These are phyloP conservation scores for Agelastica alni DNA, from an alignment of 2,888 invertebrate genomes.

Conservation along the genomic window DNA sequence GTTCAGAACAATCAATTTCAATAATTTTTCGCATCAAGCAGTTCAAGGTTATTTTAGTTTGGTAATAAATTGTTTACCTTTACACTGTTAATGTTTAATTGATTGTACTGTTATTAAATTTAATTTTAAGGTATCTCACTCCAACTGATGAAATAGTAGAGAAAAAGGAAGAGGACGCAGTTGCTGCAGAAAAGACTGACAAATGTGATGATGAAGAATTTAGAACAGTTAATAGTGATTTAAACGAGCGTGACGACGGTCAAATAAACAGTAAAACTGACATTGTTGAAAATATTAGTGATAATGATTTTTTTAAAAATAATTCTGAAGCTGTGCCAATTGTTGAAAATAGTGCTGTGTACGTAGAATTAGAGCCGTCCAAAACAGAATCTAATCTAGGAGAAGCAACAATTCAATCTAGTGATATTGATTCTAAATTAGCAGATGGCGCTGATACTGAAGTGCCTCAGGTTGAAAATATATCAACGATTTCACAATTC, in stretches of 20 bases:
- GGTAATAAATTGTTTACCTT: too few relatives aligned
- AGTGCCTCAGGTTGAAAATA: conserved; percentile 59
- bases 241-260: conserved; percentile 32
- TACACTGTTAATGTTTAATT: too few relatives aligned
- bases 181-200: conserved; percentile 32
- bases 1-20: too few relatives aligned
- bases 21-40: too few relatives aligned
- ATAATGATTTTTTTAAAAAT: conserved; percentile 44
- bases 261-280: conserved; percentile 25
- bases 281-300: conserved; percentile 41
- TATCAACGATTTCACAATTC: conserved; percentile 73
- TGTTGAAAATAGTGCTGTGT: conserved; percentile 58
- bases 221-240: conserved; percentile 29
- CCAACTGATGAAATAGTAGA: conserved; percentile 64
- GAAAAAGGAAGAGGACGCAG: conserved; percentile 43
- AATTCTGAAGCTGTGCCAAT: conserved; percentile 52
- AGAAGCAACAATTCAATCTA: conserved; percentile 43
- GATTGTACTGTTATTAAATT: neutral
- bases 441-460: conserved; percentile 43
- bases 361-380: conserved; percentile 59
- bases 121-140: conserved; percentile 60
- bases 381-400: conserved; percentile 55
- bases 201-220: conserved; percentile 29
- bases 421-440: conserved; percentile 42
- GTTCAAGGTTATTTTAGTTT: too few relatives aligned